Conservation (phyloP, 2,113 vertebrate genomes). For the Polypterus senegalus region DNA sequence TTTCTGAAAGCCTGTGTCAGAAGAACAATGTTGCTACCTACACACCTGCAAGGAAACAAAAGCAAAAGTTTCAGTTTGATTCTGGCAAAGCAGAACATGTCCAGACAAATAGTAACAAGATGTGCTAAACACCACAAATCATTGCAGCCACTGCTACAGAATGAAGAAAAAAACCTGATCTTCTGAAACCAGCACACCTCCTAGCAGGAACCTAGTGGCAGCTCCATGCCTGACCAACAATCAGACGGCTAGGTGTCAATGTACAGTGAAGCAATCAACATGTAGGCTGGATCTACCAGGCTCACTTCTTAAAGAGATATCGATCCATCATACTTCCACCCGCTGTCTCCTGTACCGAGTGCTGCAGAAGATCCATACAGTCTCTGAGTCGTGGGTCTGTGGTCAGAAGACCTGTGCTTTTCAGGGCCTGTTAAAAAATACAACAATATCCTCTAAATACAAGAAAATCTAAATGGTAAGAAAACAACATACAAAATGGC, state of each 20-base stretch:
- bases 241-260: too few relatives aligned
- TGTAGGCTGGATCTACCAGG: background rate
- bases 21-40: constrained; percentile 65
- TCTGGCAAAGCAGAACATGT: background rate
- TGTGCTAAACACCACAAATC: background rate
- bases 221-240: too few relatives aligned
- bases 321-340: constrained; percentile 60
- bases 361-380: constrained; percentile 54
- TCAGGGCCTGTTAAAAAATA: constrained; percentile 44
- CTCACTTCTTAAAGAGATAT: constrained; percentile 67
- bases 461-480: too few relatives aligned
- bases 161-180: too few relatives aligned
- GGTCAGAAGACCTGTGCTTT: constrained; percentile 57
- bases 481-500: too few relatives aligned
- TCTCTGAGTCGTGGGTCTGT: constrained; percentile 67
- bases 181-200: too few relatives aligned
- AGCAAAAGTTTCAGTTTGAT: background rate
- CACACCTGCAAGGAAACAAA: constrained; percentile 46
- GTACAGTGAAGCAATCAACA: too few relatives aligned
- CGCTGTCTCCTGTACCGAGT: constrained; percentile 42
- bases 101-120: background rate
- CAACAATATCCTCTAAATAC: background rate
- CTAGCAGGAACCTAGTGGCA: too few relatives aligned
- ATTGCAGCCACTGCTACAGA: background rate
- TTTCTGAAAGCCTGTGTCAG: constrained; percentile 71